phyloP scores from a whole-genome alignment of 2,888 invertebrate genomes.

The Drosophila nr. perissopoda region DNA sequence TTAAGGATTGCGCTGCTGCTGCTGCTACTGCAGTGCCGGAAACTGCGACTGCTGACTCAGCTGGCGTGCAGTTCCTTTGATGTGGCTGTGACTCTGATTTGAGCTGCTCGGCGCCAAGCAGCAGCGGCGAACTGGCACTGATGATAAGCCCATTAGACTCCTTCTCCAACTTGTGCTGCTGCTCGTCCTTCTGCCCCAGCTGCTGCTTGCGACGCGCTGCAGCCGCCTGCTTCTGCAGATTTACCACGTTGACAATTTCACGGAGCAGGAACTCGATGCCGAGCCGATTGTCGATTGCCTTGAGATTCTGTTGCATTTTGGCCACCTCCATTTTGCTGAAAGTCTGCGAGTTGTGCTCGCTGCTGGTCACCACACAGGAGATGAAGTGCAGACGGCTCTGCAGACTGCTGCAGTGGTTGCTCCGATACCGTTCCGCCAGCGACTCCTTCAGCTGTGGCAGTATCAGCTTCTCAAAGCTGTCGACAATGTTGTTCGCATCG shows the following conservation, averaged over 20 bases:
- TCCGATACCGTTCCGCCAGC: conserved; percentile 71
- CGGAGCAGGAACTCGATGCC: conserved; percentile 81
- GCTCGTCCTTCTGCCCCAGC: conserved; percentile 24
- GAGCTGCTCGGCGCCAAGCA: conserved; percentile 46
- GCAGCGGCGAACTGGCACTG: not conserved
- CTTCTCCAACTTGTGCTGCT: conserved; percentile 8
- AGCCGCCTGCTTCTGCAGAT: conserved; percentile 60
- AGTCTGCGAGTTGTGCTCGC: conserved; percentile 68
- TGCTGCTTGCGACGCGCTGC: conserved; percentile 35
- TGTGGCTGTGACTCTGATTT: conserved; percentile 43
- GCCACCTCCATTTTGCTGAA: conserved; percentile 77
- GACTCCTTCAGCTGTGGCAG: conserved; percentile 73
- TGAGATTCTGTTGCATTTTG: conserved; percentile 81
- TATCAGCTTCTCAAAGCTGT: conserved; percentile 81
- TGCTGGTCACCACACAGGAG: conserved; percentile 78
- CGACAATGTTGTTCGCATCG: conserved; percentile 79
- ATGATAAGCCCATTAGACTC: conserved; percentile 48
- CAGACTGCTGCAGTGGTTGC: conserved; percentile 63
- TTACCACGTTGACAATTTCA: conserved; percentile 80
- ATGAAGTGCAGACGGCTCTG: conserved; percentile 78
- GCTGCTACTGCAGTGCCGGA: not conserved
- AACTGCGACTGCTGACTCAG: conserved; percentile 22
- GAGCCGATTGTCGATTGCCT: conserved; percentile 70
- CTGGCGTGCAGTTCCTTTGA: conserved; percentile 29
- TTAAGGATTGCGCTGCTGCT: conserved; percentile 9